Evolutionary conservation across 2,113 vertebrate species (phyloP), one percentile per base, ranked within the genome.

Genomic region (Lethenteron camtschaticum): DNA sequence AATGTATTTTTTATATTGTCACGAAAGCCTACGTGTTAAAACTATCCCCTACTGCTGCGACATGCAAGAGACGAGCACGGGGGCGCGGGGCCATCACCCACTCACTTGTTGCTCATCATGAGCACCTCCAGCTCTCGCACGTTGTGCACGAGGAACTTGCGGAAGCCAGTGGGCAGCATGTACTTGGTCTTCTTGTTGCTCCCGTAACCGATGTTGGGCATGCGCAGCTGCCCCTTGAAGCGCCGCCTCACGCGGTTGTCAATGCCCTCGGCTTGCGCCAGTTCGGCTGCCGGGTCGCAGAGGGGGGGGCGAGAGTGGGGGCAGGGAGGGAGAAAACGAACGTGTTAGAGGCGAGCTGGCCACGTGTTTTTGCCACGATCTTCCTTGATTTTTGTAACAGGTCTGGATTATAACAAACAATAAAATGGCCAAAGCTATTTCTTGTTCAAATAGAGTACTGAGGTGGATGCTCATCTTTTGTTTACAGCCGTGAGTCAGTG

Each of bases 91-190:
- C 41, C 41, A 41, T 41, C 41, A 24, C 59, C 12, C 11, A 79
- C 86, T 87, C 79, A 96, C 94, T 87, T 99, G 84, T 99, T 99
- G 73, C 89, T 90, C 92, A 99, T 99, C 84, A 99, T 82, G 56
- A 99, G 85, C 72, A 99, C 90, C 68, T 96, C 94, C 1, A 97
- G 83, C 76, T 97, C 94, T 76, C 95, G 96, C 74, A 97, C 79
- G 0, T 95, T 99, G 81, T 92, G 89, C 1, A 97, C 88, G 74
- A 99, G 77, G 75, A 99, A 96, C 81, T 97, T 99, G 69, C 82
- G 85, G 84, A 99, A 99, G 24, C 94, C 92, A 0, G 82, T 80
- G 60, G 94, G 92, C 76, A 97, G 81, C 89, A 95, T 94, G 79
- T 89, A 89, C 80, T 95, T 99, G 0, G 92, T 99, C 78, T 97